A percentile compares a stretch with the other conserved stretches of the same genome.
Conservation (phyloP, 2,113 vertebrate genomes). For the Heterochromis multidens region DNA sequence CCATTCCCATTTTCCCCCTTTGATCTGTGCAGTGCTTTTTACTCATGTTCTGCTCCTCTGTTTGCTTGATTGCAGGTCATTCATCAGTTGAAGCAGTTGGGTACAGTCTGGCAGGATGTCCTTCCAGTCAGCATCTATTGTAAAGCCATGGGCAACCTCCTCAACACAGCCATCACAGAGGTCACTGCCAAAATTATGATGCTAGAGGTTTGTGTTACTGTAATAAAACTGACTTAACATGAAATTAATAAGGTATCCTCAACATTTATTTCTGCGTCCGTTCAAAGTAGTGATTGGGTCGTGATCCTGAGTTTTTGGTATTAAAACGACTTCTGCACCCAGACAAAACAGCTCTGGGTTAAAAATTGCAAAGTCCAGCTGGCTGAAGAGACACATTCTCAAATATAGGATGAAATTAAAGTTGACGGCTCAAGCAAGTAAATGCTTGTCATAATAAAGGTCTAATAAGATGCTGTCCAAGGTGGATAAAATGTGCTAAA, state of each 20-base stretch:
- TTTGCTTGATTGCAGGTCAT: slow-evolving; percentile 78
- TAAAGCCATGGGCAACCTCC: slow-evolving; percentile 91
- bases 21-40: neutral
- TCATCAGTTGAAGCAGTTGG: slow-evolving; percentile 90
- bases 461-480: neutral
- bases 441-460: neutral
- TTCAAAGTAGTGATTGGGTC: no score
- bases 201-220: slow-evolving; percentile 82
- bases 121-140: slow-evolving; percentile 91
- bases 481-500: neutral
- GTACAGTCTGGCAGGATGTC: slow-evolving; percentile 94
- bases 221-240: no score
- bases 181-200: slow-evolving; percentile 83
- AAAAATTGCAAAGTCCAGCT: no score
- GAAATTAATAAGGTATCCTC: no score
- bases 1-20: neutral
- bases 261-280: no score
- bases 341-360: no score
- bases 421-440: neutral
- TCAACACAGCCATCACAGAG: slow-evolving; percentile 87
- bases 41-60: neutral
- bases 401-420: neutral
- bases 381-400: no score
- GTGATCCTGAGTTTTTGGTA: no score
- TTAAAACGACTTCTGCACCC: no score